Evolutionary conservation across 2,888 invertebrate species (phyloP).

Genomic region (Cantharis rustica): DNA sequence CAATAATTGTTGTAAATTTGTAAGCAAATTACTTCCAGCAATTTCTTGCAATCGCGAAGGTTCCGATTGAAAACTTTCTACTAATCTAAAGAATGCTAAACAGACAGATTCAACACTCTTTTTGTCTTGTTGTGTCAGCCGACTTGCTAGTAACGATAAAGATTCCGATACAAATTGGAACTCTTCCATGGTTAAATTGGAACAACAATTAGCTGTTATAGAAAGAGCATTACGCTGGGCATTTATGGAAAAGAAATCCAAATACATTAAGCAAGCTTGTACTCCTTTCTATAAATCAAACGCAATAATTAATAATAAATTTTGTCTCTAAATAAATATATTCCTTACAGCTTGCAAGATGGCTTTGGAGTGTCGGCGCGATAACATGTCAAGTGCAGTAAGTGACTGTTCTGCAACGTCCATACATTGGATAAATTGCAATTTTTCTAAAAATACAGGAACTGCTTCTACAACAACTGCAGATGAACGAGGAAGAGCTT

Average conservation of each 20-base stretch:
- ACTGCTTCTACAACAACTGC: constrained; percentile 96
- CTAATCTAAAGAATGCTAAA: constrained; percentile 92
- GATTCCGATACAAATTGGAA: constrained; percentile 92
- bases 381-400: constrained; percentile 96
- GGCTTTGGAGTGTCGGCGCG: constrained; percentile 93
- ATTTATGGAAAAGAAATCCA: constrained; percentile 98
- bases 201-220: constrained; percentile 97
- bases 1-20: constrained; percentile 91
- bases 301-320: not conserved
- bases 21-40: constrained; percentile 86
- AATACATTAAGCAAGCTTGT: constrained; percentile 91
- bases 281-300: constrained; percentile 79
- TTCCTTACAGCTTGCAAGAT: constrained; percentile 87
- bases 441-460: constrained; percentile 94
- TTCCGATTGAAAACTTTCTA: constrained; percentile 95
- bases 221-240: constrained; percentile 96
- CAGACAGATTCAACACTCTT: constrained; percentile 98
- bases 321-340: not conserved
- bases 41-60: constrained; percentile 90
- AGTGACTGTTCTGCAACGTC: constrained; percentile 99
- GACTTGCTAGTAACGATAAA: constrained; percentile 79
- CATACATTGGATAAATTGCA: constrained; percentile 98
- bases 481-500: constrained; percentile 94
- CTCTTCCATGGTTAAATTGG: constrained; percentile 91
- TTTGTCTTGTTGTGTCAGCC: constrained; percentile 89